These are phyloP conservation scores for Heliocidaris erythrogramma DNA, from an alignment of 35 echinoderm and acorn worm genomes.

Conservation along the genomic window DNA sequence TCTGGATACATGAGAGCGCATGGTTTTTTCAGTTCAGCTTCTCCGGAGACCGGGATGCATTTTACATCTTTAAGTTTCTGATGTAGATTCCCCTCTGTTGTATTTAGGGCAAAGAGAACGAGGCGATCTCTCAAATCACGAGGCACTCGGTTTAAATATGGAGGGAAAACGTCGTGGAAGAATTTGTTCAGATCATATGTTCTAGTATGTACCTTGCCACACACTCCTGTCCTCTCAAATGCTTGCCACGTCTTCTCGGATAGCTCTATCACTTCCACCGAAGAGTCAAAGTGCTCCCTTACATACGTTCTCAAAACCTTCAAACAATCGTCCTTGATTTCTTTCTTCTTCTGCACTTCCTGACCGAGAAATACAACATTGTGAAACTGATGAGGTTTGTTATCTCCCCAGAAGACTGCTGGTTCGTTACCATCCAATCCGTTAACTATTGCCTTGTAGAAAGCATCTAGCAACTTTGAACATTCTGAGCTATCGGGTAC, in stretches of 20 bases:
- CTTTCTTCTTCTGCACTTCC: not conserved
- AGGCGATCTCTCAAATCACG: conserved; percentile 1
- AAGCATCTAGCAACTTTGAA: conserved; percentile 52
- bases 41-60: conserved; percentile 45
- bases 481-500: conserved; percentile 23
- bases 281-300: not conserved
- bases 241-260: not conserved
- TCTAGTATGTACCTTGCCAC: not conserved
- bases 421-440: conserved; percentile 30
- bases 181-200: conserved; percentile 56
- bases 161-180: conserved; percentile 58
- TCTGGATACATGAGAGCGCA: conserved; percentile 32
- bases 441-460: conserved; percentile 55
- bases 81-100: not conserved
- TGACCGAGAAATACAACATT: conserved; percentile 37
- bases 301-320: not conserved
- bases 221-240: not conserved
- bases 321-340: not conserved
- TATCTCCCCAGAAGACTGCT: conserved; percentile 37
- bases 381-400: not conserved
- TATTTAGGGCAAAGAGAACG: not conserved
- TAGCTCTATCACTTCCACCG: not conserved
- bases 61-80: not conserved
- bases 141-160: not conserved
- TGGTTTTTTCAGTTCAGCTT: not conserved